Evolutionary conservation across 2,888 invertebrate genomes (phyloP).

Genomic region (Hirtodrosophila histrioides): DNA sequence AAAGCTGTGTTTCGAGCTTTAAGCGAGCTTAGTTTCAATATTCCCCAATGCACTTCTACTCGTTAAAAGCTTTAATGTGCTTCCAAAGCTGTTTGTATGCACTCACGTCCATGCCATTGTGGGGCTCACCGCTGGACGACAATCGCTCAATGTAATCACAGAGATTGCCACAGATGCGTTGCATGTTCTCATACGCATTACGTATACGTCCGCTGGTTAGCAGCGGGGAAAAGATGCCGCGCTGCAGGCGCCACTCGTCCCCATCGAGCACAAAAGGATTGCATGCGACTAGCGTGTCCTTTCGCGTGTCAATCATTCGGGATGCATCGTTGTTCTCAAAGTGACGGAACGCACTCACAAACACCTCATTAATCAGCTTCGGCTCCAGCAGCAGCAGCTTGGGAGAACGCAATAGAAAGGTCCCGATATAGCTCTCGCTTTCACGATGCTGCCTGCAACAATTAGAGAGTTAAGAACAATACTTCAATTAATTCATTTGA

Average conservation of each 20-base stretch:
- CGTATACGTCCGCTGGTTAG: slow-evolving; percentile 85
- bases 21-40: neutral
- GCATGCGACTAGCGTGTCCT: slow-evolving; percentile 84
- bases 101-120: slow-evolving; percentile 84
- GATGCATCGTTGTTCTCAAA: slow-evolving; percentile 82
- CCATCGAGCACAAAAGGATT: slow-evolving; percentile 85
- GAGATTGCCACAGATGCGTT: slow-evolving; percentile 83
- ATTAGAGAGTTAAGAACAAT: too few relatives aligned
- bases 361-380: slow-evolving; percentile 82
- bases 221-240: slow-evolving; percentile 85
- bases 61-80: neutral
- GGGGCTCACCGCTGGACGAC: slow-evolving; percentile 61
- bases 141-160: slow-evolving; percentile 82
- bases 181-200: slow-evolving; percentile 84
- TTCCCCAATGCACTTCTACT: neutral
- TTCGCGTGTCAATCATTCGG: slow-evolving; percentile 78
- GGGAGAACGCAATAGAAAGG: slow-evolving; percentile 82
- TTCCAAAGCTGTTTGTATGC: neutral
- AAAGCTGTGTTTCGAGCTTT: neutral
- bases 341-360: slow-evolving; percentile 84
- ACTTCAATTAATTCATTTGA: too few relatives aligned
- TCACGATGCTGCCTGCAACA: slow-evolving; percentile 70
- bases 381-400: slow-evolving; percentile 83
- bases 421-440: slow-evolving; percentile 83
- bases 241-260: slow-evolving; percentile 85